Base-by-base conservation (phyloP, 2,888 invertebrate species). In the Ashinkailepas kermadecensis region DNA sequence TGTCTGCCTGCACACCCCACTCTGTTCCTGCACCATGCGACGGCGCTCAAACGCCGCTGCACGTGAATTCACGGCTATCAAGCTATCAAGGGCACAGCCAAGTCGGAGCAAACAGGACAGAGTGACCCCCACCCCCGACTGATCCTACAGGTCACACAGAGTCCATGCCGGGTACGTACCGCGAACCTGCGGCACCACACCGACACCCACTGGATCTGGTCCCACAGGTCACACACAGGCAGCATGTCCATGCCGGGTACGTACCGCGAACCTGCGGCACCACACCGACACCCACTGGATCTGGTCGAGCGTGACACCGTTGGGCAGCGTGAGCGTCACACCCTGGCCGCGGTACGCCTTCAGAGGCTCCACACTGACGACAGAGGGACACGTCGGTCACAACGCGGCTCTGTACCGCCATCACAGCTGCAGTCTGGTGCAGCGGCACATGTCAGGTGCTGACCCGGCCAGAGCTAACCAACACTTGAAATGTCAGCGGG, bases 141-240 rank as follows among this genome's bases (percentile, higher is more conserved):
- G 94, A 85, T 91, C 90, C 83, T 96, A 89, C 39, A 39, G 39
- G 39, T 39, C 39, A 39, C 39, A 39, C 39, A 39, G 39, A 39
- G 39, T 39, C 39, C 39, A 39, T 39, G 39, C 39, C 2, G 39
- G 39, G 39, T 39, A 90, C 92, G 92, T 86, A 96, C 96, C 82
- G 93, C 90, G 86, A 93, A 95, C 87, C 95, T 95, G 86, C 95
- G 94, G 88, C 96, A 96, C 94, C 95, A 97, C 65, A 97, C 92
- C 18, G 94, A 92, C 88, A 97, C 93, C 94, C 96, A 96, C 87
- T 91, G 92, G 87, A 95, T 91, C 88, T 94, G 94, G 85, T 91
- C 90, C 83, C 96, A 89, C 39, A 39, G 39, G 39, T 39, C 39
- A 39, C 39, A 39, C 39, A 39, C 39, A 39, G 39, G 39, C 39